Evolutionary conservation across 2,797 vertebrate genomes (phyloP).

Genomic region (Alcedo atthis): DNA sequence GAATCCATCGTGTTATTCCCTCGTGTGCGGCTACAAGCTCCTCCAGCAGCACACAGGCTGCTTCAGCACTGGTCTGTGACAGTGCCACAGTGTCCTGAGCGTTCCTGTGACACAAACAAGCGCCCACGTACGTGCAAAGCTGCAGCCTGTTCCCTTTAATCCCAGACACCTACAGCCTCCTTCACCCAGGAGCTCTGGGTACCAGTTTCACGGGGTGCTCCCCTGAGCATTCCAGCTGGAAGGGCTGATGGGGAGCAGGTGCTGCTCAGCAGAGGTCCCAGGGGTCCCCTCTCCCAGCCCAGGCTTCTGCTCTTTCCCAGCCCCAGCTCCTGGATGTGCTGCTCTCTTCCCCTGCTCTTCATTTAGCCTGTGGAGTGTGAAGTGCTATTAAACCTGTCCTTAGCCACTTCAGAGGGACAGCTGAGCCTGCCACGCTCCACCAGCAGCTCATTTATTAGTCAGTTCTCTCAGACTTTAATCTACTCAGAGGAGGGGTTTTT

Average conservation of each 20-base stretch:
- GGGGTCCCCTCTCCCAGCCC: not conserved
- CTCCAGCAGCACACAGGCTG: fast-evolving
- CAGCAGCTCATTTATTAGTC: conserved; percentile 27
- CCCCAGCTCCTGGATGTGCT: not conserved
- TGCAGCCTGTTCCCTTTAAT: not conserved
- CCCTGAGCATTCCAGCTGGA: not conserved
- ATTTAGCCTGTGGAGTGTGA: not conserved
- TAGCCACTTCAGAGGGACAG: not conserved
- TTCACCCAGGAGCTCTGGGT: not conserved
- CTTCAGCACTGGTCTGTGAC: fast-evolving
- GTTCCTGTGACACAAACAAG: fast-evolving
- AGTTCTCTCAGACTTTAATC: conserved; percentile 40
- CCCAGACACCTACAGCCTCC: not conserved
- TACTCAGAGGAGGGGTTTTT: not conserved
- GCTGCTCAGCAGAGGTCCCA: fast-evolving
- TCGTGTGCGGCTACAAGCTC: fast-evolving
- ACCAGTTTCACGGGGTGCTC: fast-evolving
- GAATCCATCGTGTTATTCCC: fast-evolving
- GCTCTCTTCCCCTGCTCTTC: not conserved
- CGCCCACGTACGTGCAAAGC: fast-evolving
- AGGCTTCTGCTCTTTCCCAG: fast-evolving
- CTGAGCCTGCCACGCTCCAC: not conserved
- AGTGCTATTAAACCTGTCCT: not conserved
- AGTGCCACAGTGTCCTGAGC: fast-evolving
- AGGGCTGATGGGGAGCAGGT: fast-evolving